Conservation (phyloP, 2,797 vertebrate genomes). For the Peromyscus aztecus region DNA sequence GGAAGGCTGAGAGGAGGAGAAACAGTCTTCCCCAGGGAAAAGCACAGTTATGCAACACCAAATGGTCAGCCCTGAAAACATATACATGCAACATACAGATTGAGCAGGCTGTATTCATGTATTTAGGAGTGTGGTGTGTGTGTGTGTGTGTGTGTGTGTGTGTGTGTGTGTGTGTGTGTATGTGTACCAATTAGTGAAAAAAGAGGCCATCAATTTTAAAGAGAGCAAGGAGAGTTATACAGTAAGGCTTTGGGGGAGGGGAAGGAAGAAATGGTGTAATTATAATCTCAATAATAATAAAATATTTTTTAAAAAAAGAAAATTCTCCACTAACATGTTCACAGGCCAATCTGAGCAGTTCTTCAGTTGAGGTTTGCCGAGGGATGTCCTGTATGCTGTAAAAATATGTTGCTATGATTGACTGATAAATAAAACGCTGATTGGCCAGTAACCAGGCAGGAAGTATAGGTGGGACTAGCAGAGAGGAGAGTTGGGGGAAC, state of each 20-base stretch:
- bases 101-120: background rate
- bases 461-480: too few species aligned
- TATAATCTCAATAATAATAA: background rate
- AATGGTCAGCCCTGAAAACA: background rate
- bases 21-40: background rate
- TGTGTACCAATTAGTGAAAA: background rate
- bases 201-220: background rate
- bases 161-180: background rate
- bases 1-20: background rate
- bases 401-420: too few species aligned
- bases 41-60: background rate
- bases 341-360: background rate
- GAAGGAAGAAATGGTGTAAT: background rate
- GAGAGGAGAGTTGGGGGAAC: too few species aligned
- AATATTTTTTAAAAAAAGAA: background rate
- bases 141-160: background rate
- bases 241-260: background rate
- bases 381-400: too few species aligned
- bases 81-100: background rate
- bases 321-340: background rate
- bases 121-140: background rate
- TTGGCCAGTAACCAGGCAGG: too few species aligned
- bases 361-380: background rate
- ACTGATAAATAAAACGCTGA: too few species aligned
- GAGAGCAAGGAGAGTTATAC: background rate